Conservation (phyloP, 2,888 invertebrate species). For the Orthonevra nobilis region DNA sequence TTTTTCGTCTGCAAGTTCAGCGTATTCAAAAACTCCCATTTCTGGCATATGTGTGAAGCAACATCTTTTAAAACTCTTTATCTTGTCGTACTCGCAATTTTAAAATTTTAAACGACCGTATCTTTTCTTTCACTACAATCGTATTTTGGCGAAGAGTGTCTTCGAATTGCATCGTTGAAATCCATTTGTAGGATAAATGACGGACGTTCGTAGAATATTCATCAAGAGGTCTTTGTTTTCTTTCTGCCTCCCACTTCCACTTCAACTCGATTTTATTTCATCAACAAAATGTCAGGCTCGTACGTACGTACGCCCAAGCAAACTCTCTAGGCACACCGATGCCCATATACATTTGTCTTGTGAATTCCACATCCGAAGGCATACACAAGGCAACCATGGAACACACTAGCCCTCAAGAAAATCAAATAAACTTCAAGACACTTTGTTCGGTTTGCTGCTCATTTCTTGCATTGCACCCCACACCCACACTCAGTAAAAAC, state of each 20-base stretch:
- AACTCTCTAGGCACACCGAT: slow-evolving; percentile 1
- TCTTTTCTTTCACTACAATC: slow-evolving; percentile 7
- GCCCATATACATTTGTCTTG: not conserved
- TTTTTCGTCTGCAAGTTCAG: too few species aligned
- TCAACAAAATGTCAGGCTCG: slow-evolving; percentile 28
- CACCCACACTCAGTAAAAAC: slow-evolving; percentile 32
- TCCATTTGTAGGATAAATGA: slow-evolving; percentile 10
- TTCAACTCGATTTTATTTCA: slow-evolving; percentile 12
- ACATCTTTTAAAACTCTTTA: too few species aligned
- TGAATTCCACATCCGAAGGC: too few species aligned
- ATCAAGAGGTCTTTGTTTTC: slow-evolving; percentile 11
- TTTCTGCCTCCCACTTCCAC: not conserved
- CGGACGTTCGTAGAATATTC: slow-evolving; percentile 35
- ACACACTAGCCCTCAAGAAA: slow-evolving; percentile 48
- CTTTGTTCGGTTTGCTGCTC: slow-evolving; percentile 50
- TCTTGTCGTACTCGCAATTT: too few species aligned
- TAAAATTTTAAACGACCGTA: too few species aligned
- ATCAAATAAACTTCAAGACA: slow-evolving; percentile 69
- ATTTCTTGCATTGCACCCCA: slow-evolving; percentile 14
- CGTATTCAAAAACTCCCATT: too few species aligned
- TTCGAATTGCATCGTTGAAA: not conserved
- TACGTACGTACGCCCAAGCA: slow-evolving; percentile 17
- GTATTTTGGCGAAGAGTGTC: not conserved
- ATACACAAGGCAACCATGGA: slow-evolving; percentile 36
- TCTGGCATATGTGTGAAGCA: too few species aligned